A percentile compares a stretch with the other conserved stretches of the same genome.
Evolutionary conservation across 2,888 invertebrate genomes (phyloP).

Genomic region (Macrophya annulata): DNA sequence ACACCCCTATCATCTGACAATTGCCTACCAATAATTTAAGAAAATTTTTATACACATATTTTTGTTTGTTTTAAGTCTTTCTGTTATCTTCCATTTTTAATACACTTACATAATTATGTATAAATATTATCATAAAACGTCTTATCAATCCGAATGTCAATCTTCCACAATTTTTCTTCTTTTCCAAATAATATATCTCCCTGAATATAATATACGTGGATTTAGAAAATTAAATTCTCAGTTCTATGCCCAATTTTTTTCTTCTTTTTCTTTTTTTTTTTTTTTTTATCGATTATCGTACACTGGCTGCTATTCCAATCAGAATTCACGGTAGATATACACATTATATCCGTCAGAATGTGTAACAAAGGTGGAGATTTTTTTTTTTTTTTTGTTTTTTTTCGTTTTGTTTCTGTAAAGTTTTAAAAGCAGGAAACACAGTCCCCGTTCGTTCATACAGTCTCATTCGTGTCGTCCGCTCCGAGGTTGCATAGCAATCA

Average conservation of each 20-base stretch:
- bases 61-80: too few species aligned
- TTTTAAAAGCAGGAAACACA: slow-evolving; percentile 22
- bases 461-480: background rate
- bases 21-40: too few species aligned
- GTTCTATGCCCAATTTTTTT: background rate
- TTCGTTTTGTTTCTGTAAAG: background rate
- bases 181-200: too few species aligned
- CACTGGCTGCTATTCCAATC: slow-evolving; percentile 10
- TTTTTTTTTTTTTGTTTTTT: too few species aligned
- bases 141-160: too few species aligned
- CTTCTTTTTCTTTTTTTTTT: too few species aligned
- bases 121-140: too few species aligned
- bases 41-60: too few species aligned
- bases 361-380: slow-evolving; percentile 1
- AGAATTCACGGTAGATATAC: background rate
- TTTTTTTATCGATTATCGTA: slow-evolving; percentile 27
- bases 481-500: slow-evolving; percentile 38
- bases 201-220: slow-evolving; percentile 2
- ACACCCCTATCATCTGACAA: too few species aligned
- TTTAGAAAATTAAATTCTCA: slow-evolving; percentile 1
- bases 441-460: background rate
- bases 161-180: too few species aligned
- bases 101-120: too few species aligned
- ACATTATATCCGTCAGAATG: background rate
- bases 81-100: too few species aligned